These are phyloP conservation scores for Monopis laevigella DNA, from an alignment of 2,888 invertebrate genomes.

Conservation along the genomic window DNA sequence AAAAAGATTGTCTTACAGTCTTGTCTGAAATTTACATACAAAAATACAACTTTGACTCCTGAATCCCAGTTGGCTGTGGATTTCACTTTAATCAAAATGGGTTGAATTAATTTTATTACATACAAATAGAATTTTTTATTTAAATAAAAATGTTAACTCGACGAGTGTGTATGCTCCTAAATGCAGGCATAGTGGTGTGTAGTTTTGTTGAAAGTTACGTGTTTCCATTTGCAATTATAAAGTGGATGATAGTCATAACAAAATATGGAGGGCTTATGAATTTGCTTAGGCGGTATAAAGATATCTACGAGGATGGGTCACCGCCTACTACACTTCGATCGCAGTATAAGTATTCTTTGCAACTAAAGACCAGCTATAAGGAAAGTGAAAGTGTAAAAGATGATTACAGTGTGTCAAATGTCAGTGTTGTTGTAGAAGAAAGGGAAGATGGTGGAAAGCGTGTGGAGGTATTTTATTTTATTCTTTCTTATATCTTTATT, in stretches of 20 bases:
- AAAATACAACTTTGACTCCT: too few relatives aligned
- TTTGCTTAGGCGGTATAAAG: constrained; percentile 3
- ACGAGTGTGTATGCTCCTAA: too few relatives aligned
- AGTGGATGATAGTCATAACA: constrained; percentile 5
- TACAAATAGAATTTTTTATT: too few relatives aligned
- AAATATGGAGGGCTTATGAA: constrained; percentile 6
- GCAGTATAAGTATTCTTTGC: constrained; percentile 3
- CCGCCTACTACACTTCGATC: neutral
- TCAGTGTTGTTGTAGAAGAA: constrained; percentile 2
- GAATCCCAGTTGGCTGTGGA: too few relatives aligned
- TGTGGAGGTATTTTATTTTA: neutral
- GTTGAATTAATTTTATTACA: too few relatives aligned
- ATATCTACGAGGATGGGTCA: neutral
- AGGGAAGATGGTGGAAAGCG: neutral
- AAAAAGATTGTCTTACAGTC: too few relatives aligned
- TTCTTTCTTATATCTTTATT: neutral
- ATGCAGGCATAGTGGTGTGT: neutral
- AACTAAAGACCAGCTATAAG: neutral
- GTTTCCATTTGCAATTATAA: constrained; percentile 2
- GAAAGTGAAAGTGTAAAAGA: neutral
- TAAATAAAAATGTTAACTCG: too few relatives aligned
- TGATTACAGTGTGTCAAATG: constrained; percentile 1
- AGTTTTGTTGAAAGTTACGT: constrained; percentile 6
- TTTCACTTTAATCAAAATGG: too few relatives aligned
- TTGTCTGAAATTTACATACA: too few relatives aligned